Base-by-base conservation (phyloP, 2,113 vertebrate species). In the Trochalopteron elliotii region DNA sequence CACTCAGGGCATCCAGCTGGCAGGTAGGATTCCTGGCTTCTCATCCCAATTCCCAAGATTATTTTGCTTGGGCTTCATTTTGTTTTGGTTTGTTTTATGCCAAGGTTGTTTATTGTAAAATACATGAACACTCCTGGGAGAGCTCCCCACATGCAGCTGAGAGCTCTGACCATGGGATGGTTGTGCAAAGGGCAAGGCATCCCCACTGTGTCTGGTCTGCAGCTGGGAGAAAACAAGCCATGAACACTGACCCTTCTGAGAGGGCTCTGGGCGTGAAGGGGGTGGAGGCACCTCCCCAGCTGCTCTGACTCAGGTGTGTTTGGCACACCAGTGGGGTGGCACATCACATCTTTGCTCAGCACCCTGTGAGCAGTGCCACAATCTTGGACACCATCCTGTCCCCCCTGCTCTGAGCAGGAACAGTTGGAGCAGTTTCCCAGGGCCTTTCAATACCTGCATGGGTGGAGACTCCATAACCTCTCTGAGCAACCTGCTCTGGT, bases 121-220 rank as follows among this genome's bases (percentile, higher is more conserved):
- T 57, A 55, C 20, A 20, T 20, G 45, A 92, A 15, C 55, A 61
- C 20, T 39, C 45, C 45, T 77, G 71, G 45, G 68, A 77, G 71
- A 83, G 59, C 75, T 90, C 67, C 42, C 37, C 75, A 49, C 85
- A n/a, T 2, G 12, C 53, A 91, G 53, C 63, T 90, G 85, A 69
- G 57, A 45, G 45, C 63, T 88, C 55, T 88, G 90, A 70, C 75
- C 83, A 42, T 1, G 3, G 63, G 64, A 18, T 1, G 1, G 49
- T 64, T 95, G 65, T 92, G 85, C 63, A 88, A 65, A 87, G 67
- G 75, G 83, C 63, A 90, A 77, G 68, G 72, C 87, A 59, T 92
- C 84, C 81, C 85, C 74, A 64, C 19, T 2, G 1, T 55, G 52
- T 15, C 68, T 91, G 87, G 87, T 21, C 75, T 69, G 88, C 35